Conservation (phyloP, 2,888 invertebrate genomes). For the Digitonthophagus gazella region DNA sequence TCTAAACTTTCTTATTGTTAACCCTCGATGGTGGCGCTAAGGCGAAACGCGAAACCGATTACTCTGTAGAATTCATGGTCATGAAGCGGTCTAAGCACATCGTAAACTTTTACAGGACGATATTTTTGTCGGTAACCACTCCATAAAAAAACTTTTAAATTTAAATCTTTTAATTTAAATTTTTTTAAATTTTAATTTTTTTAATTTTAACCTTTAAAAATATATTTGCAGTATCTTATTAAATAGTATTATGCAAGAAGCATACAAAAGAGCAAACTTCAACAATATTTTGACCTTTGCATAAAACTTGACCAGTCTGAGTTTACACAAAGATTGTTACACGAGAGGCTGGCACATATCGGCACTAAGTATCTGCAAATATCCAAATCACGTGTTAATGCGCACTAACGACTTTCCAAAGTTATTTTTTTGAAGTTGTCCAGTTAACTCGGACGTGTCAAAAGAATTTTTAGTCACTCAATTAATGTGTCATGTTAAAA, state of each 20-base stretch:
- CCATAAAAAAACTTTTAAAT: too few species aligned
- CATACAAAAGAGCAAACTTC: too few species aligned
- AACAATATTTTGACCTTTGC: neutral
- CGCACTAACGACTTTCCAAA: slow-evolving; percentile 1
- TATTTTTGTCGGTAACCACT: too few species aligned
- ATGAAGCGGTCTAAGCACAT: neutral
- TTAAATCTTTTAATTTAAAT: too few species aligned
- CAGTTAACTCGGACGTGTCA: neutral
- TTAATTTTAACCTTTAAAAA: too few species aligned
- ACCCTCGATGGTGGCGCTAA: neutral
- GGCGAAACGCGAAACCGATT: neutral
- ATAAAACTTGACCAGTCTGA: neutral
- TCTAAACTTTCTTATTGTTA: neutral
- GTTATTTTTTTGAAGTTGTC: neutral
- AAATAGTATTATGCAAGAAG: neutral
- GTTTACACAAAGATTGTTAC: neutral
- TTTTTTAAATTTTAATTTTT: too few species aligned
- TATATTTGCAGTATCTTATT: too few species aligned
- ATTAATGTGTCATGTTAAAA: too few species aligned
- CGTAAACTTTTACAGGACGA: neutral
- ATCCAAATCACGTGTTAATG: slow-evolving; percentile 3
- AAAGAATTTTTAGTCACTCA: neutral
- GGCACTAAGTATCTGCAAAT: slow-evolving; percentile 10
- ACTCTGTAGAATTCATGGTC: neutral
- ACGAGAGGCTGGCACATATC: neutral